Conservation (phyloP, 2,888 invertebrate genomes). For the Laothoe populi region DNA sequence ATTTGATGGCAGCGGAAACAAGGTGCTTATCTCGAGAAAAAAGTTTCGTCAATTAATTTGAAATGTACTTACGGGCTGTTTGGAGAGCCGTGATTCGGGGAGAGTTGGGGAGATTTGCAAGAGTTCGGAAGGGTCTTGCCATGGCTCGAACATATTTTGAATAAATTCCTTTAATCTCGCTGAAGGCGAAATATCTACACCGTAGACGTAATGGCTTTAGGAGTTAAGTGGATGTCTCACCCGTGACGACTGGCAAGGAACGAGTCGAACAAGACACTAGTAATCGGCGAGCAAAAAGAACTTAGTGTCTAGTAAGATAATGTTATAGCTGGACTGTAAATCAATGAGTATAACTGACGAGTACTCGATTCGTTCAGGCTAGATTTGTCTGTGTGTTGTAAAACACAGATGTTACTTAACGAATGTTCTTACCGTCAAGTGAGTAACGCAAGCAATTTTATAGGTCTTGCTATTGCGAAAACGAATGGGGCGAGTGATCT, state of each 20-base stretch:
- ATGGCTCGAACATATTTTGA: slow-evolving; percentile 10
- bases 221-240: no score
- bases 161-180: slow-evolving; percentile 19
- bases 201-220: slow-evolving; percentile 1
- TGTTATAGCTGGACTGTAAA: no score
- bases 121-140: not conserved
- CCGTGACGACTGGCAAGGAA: not conserved
- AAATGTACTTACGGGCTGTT: slow-evolving; percentile 18
- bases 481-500: no score
- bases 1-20: slow-evolving; percentile 20
- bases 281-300: no score
- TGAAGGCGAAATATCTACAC: slow-evolving; percentile 2
- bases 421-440: no score
- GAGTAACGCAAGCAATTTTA: no score
- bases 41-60: slow-evolving; percentile 23
- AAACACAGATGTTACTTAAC: no score
- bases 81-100: not conserved
- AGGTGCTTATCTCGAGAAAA: slow-evolving; percentile 21
- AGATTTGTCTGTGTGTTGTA: no score
- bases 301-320: no score
- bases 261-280: not conserved
- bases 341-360: no score
- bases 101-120: not conserved
- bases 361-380: no score
- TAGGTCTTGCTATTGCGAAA: no score